Evolutionary conservation across 2,888 invertebrate genomes (phyloP).

Genomic region (Orthosia gothica): DNA sequence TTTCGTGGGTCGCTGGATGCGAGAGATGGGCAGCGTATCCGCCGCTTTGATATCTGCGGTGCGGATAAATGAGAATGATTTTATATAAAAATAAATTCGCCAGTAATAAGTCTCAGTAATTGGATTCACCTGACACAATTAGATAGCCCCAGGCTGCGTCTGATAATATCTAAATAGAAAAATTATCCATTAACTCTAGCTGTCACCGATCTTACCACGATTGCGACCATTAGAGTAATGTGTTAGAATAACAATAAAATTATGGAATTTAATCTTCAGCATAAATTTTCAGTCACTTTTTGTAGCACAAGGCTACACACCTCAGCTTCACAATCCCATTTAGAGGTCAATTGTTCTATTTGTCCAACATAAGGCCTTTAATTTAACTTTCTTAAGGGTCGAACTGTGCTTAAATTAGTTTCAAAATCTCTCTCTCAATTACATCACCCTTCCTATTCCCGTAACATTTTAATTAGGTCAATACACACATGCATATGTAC

Average conservation of each 20-base stretch:
- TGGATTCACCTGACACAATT: slow-evolving; percentile 21
- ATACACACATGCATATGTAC: slow-evolving; percentile 20
- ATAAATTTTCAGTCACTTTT: slow-evolving; percentile 12
- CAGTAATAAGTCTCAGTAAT: slow-evolving; percentile 16
- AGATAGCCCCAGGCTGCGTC: slow-evolving; percentile 12
- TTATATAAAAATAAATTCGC: slow-evolving; percentile 3
- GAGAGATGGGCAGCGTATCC: slow-evolving; percentile 14
- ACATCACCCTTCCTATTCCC: slow-evolving; percentile 6
- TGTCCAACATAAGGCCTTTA: slow-evolving; percentile 11
- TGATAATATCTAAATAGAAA: slow-evolving; percentile 43
- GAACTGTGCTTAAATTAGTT: slow-evolving; percentile 37
- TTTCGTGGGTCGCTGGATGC: slow-evolving; percentile 26
- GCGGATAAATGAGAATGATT: slow-evolving; percentile 28
- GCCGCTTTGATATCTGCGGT: slow-evolving; percentile 23
- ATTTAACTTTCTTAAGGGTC: slow-evolving; percentile 36
- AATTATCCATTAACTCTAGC: slow-evolving; percentile 29
- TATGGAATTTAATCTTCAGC: slow-evolving; percentile 24
- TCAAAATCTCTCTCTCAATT: slow-evolving; percentile 17
- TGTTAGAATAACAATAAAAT: slow-evolving; percentile 29
- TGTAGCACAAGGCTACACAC: background rate
- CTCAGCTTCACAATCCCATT: background rate
- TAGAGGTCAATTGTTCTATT: slow-evolving; percentile 22
- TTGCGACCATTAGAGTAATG: slow-evolving; percentile 19
- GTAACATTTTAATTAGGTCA: slow-evolving; percentile 29
- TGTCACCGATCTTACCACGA: slow-evolving; percentile 26